A percentile compares a stretch with the other conserved stretches of the same genome.
phyloP scores from a whole-genome alignment of 2,113 vertebrate species.

The Gnathonemus longibarbis region DNA sequence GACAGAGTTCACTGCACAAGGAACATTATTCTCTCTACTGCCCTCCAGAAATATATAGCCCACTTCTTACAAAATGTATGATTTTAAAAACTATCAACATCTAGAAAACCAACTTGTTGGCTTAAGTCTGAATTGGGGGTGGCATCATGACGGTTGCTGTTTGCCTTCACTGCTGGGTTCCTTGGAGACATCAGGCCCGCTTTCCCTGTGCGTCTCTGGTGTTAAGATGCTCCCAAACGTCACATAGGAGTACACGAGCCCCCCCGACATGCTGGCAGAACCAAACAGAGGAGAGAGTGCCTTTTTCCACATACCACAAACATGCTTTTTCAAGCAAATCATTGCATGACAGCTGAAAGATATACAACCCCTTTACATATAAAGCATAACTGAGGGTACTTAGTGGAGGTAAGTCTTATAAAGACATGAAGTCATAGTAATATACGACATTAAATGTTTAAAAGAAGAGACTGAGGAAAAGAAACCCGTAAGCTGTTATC shows the following conservation, averaged over 20 bases:
- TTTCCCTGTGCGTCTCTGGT: background rate
- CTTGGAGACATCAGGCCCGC: background rate
- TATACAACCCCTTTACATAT: background rate
- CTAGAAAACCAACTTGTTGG: background rate
- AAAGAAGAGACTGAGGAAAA: background rate
- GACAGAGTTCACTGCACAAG: background rate
- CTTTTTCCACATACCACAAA: background rate
- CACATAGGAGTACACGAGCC: conserved; percentile 75
- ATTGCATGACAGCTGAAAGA: background rate
- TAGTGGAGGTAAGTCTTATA: background rate
- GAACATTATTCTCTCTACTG: background rate
- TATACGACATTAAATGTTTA: background rate
- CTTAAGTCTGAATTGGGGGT: background rate
- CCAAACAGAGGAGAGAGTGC: background rate
- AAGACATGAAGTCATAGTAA: background rate
- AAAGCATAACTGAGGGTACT: background rate
- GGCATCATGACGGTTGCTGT: background rate
- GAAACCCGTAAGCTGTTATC: background rate
- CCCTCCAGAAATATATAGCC: background rate
- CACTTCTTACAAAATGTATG: background rate
- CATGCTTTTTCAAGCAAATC: background rate
- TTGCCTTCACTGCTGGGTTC: background rate
- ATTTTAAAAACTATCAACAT: background rate
- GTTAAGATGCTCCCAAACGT: conserved; percentile 51
- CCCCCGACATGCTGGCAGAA: conserved; percentile 73